Evolutionary conservation across 2,113 vertebrate genomes (phyloP).

Genomic region (Pardalotus punctatus): DNA sequence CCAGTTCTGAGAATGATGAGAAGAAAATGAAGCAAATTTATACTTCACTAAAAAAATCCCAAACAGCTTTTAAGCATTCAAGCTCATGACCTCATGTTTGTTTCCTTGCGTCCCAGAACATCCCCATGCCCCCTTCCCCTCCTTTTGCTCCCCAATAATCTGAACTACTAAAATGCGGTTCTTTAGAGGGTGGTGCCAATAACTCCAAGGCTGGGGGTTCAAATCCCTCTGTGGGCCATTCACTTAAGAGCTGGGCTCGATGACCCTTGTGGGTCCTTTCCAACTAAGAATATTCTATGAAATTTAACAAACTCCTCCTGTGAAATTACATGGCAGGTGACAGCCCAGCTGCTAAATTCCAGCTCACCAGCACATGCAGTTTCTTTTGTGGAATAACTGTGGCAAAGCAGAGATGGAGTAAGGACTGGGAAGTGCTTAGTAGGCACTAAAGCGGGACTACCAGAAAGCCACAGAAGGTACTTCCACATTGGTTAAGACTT

Average conservation of each 20-base stretch:
- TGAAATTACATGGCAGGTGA: background rate
- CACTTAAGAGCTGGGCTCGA: background rate
- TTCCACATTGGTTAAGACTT: background rate
- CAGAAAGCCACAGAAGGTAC: background rate
- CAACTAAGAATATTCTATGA: background rate
- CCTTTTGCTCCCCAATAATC: background rate
- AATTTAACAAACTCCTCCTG: background rate
- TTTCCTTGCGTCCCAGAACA: background rate
- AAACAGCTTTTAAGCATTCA: background rate
- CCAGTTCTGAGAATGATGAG: background rate
- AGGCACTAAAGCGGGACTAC: background rate
- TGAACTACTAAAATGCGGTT: background rate
- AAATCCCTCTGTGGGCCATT: background rate
- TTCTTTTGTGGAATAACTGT: background rate
- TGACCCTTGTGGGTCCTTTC: background rate
- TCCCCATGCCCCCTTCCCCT: fast-evolving
- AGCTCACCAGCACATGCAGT: background rate
- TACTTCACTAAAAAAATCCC: background rate
- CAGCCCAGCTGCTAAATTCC: background rate
- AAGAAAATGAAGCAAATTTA: background rate
- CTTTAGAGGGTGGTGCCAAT: background rate
- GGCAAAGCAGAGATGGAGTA: background rate
- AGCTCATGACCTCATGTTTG: background rate
- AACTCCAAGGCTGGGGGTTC: background rate
- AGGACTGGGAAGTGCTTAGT: background rate